Evolutionary conservation across 2,113 vertebrate species (phyloP).

Genomic region (Myrmecophaga tridactyla): DNA sequence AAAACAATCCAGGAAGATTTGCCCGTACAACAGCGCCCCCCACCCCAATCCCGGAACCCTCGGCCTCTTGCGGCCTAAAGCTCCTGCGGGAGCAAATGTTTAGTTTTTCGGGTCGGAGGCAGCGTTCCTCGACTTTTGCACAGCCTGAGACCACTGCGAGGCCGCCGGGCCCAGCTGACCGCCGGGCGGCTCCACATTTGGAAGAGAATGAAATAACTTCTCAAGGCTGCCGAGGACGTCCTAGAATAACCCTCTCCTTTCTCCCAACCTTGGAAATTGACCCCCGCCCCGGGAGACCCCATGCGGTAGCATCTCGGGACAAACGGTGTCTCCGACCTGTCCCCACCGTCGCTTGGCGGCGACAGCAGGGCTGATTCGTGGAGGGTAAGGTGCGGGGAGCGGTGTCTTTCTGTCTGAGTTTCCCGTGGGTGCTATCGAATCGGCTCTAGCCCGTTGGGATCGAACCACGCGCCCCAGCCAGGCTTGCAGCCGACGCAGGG

Average conservation of each 20-base stretch:
- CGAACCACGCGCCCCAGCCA: not conserved
- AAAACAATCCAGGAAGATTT: not conserved
- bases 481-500: constrained; percentile 16
- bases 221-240: not conserved
- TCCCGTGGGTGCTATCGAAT: not conserved
- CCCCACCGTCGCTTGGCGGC: not conserved
- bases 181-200: not conserved
- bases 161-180: not conserved
- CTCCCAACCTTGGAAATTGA: not conserved
- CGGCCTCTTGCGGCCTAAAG: not conserved
- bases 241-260: not conserved
- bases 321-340: not conserved
- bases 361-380: not conserved
- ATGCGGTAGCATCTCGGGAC: not conserved
- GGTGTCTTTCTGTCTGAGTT: not conserved
- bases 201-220: not conserved
- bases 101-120: not conserved
- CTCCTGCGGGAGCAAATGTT: not conserved
- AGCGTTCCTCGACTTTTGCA: too few relatives aligned
- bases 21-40: constrained; percentile 8
- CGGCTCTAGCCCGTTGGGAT: not conserved
- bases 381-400: not conserved
- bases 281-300: not conserved
- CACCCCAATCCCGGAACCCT: not conserved
- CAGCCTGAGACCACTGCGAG: not conserved